Percentiles rank a stretch among this genome's conserved stretches.
Conservation (phyloP, 2,888 invertebrate genomes). For the Liopterus haemorrhoidalis region DNA sequence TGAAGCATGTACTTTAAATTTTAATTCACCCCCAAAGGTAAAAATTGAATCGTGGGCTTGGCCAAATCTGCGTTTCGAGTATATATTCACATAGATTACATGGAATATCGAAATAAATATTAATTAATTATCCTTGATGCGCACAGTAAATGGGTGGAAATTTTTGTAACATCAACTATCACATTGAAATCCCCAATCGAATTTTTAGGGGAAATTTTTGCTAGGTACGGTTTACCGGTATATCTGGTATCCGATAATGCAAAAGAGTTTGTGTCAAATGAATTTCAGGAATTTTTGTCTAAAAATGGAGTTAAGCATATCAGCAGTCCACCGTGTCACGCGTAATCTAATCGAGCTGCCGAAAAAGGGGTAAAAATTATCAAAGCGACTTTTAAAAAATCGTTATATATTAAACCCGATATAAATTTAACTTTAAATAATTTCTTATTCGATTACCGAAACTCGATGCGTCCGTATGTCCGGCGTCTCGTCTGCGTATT, state of each 20-base stretch:
- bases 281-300: conserved; percentile 24
- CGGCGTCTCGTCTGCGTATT: conserved; percentile 13
- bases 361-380: conserved; percentile 28
- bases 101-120: no score
- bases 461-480: conserved; percentile 20
- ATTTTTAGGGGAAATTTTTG: no score
- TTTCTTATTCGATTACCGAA: conserved; percentile 26
- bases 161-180: no score
- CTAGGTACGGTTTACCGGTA: conserved; percentile 24
- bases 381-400: conserved; percentile 23
- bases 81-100: no score
- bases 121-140: no score
- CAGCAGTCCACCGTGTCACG: conserved; percentile 22
- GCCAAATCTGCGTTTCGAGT: no score
- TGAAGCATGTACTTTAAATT: no score
- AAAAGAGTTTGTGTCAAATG: conserved; percentile 21
- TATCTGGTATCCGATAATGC: conserved; percentile 27
- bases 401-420: conserved; percentile 13
- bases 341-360: conserved; percentile 28
- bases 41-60: no score
- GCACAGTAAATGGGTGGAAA: no score
- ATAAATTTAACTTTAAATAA: conserved; percentile 14
- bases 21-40: no score
- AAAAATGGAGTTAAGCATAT: conserved; percentile 24
- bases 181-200: no score